Conservation (phyloP, 2,888 invertebrate genomes). For the Mamestra brassicae region DNA sequence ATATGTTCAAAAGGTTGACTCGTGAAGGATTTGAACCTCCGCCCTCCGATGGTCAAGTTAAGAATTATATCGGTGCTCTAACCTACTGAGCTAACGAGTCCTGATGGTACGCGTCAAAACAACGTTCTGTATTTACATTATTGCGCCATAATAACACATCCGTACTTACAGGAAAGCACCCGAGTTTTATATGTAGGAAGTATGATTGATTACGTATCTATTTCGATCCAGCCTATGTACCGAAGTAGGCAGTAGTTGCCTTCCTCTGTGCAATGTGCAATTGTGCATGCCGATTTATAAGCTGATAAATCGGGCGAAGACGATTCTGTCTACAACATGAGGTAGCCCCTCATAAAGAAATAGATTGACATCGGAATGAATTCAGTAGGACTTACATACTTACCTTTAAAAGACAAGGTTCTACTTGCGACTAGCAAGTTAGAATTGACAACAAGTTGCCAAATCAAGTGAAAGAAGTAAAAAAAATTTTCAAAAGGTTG, state of each 20-base stretch:
- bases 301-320: not conserved
- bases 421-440: not conserved
- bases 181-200: not conserved
- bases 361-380: not conserved
- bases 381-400: not conserved
- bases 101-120: not conserved
- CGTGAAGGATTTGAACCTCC: too few relatives aligned
- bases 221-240: not conserved
- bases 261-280: not conserved
- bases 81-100: constrained; percentile 43
- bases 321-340: not conserved
- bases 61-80: too few relatives aligned
- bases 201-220: not conserved
- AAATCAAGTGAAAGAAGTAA: not conserved
- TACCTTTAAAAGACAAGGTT: too few relatives aligned
- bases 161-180: not conserved
- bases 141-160: constrained; percentile 21
- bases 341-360: not conserved
- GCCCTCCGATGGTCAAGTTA: too few relatives aligned
- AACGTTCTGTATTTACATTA: not conserved
- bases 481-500: not conserved
- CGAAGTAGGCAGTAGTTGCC: not conserved
- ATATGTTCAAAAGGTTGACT: too few relatives aligned
- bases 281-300: not conserved
- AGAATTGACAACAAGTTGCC: not conserved